These are phyloP conservation scores for Mylabris sibirica DNA, from an alignment of 2,888 invertebrate species.

Conservation along the genomic window DNA sequence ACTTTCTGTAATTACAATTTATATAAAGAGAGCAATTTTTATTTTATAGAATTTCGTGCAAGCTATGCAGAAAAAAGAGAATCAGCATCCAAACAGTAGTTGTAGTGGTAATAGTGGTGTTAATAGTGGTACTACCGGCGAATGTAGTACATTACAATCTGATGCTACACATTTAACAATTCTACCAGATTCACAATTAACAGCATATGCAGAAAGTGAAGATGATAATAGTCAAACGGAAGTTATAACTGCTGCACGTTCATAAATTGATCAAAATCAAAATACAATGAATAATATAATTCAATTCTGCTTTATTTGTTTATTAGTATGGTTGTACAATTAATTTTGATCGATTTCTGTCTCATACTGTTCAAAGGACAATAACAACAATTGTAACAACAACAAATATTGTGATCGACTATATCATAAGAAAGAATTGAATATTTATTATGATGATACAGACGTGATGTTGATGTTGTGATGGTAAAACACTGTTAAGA, in stretches of 20 bases:
- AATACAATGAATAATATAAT: neutral
- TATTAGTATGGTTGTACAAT: neutral
- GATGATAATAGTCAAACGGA: slow-evolving; percentile 63
- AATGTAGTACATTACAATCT: slow-evolving; percentile 78
- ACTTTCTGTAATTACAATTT: neutral
- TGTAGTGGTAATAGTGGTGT: slow-evolving; percentile 47
- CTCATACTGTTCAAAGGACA: neutral
- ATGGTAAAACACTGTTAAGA: neutral
- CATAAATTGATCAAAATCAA: neutral
- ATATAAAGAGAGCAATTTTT: slow-evolving; percentile 17
- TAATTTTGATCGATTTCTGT: neutral
- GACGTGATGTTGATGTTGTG: neutral
- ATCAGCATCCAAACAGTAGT: slow-evolving; percentile 58
- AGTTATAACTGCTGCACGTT: slow-evolving; percentile 47
- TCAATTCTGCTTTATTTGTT: neutral
- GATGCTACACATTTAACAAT: slow-evolving; percentile 81
- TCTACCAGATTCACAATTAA: slow-evolving; percentile 71
- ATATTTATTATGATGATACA: neutral
- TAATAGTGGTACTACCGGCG: slow-evolving; percentile 61
- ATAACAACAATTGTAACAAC: neutral
- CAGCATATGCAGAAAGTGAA: slow-evolving; percentile 68
- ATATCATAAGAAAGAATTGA: neutral
- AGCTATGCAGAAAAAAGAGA: slow-evolving; percentile 78
- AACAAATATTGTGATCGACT: neutral
- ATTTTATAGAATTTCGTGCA: slow-evolving; percentile 77